Base-by-base conservation (phyloP, 2,797 vertebrate genomes). In the Mormyrops attenuatus region DNA sequence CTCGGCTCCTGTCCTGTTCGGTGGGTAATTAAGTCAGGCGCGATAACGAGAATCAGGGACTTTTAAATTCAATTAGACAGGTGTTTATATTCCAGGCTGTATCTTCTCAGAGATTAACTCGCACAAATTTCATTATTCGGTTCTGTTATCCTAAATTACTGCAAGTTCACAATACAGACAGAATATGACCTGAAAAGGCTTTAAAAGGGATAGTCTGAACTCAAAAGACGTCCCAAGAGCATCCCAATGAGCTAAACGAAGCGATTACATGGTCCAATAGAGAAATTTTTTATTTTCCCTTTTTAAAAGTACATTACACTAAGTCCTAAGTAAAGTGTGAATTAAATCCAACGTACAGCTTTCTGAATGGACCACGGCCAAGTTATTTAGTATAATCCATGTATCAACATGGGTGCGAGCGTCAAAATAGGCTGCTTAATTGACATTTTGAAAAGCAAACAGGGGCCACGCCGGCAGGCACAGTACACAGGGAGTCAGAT, bases 261-360 rank as follows among this genome's bases (percentile, higher is more conserved):
- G 85, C 91, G 95, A 95, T 95, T 95, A 95, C 90, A 92, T 93
- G 93, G 90, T 92, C 92, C 90, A 89, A 92, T 91, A 93, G 94
- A 93, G 26, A 49, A 34, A 7, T 55, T 34, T 52, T 15, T 86
- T 26, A 52, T 52, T 86, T 52, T 50, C 9, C 30, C 49, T 52
- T 85, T 85, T 85, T 85, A 38, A 90, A 91, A 90, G 90, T 88
- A 92, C 85, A 92, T 92, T 92, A 92, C 93, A 90, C 90, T 93
- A 94, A 95, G 94, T 95, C 94, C 94, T 92, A 89, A 77, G 93
- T 90, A 93, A 95, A 95, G 94, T 95, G 92, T 92, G 94, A 93
- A 94, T 94, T 92, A 90, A 93, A 95, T 95, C 95, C 94, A 88
- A 92, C 90, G 88, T 93, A 95, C 95, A 90, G 91, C 91, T 91